Evolutionary conservation across 2,113 vertebrate species (phyloP).

Genomic region (Telmatochromis sp.): DNA sequence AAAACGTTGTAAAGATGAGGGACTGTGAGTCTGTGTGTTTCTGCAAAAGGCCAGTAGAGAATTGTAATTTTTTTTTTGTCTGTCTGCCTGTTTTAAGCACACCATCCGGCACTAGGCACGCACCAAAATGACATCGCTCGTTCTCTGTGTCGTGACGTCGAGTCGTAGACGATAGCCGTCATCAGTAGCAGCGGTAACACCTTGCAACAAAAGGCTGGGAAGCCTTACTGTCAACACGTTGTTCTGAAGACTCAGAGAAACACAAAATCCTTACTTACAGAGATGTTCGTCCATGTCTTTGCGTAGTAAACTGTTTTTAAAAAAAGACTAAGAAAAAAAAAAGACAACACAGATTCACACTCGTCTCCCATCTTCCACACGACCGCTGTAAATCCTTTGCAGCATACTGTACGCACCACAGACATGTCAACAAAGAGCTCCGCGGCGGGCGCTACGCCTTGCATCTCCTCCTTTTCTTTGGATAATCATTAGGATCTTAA

Average conservation of each 20-base stretch:
- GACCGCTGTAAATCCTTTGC: not conserved
- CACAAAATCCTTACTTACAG: not conserved
- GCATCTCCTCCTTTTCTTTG: not conserved
- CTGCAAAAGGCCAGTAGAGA: constrained; percentile 24
- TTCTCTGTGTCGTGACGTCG: not conserved
- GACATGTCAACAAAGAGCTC: not conserved
- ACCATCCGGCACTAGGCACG: not conserved
- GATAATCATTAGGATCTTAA: constrained; percentile 1
- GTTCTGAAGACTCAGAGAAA: not conserved
- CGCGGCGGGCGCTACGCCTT: not conserved
- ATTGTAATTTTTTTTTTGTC: not conserved
- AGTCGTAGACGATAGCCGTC: not conserved
- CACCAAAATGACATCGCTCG: not conserved
- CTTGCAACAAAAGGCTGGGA: not conserved
- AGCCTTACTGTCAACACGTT: not conserved
- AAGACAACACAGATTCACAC: not conserved
- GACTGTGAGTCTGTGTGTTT: not conserved
- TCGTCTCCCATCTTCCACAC: not conserved
- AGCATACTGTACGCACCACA: not conserved
- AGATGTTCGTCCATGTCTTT: not conserved
- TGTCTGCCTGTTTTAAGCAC: not conserved
- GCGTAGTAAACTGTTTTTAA: not conserved
- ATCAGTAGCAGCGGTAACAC: not conserved
- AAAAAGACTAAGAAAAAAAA: not conserved
- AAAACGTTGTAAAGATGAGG: not conserved